These are phyloP conservation scores for Stenchaetothrips biformis DNA, from an alignment of 2,888 invertebrate genomes.

Conservation along the genomic window DNA sequence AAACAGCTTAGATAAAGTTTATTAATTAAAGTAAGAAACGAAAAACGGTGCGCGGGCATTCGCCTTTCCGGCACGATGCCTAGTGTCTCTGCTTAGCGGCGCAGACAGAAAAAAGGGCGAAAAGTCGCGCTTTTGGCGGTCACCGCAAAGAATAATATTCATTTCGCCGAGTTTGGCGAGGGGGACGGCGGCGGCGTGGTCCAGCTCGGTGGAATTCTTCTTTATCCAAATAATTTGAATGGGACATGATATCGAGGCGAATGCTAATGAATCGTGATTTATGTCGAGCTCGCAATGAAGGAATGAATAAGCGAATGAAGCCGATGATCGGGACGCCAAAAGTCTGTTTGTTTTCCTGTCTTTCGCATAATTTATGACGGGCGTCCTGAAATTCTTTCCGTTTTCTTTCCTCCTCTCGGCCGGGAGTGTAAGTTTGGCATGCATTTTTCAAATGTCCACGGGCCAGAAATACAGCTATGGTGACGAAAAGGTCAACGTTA, in stretches of 20 bases:
- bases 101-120: background rate
- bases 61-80: too few relatives aligned
- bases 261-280: constrained; percentile 21
- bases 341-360: constrained; percentile 16
- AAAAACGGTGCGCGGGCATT: too few relatives aligned
- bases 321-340: constrained; percentile 7
- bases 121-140: background rate
- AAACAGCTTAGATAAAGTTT: too few relatives aligned
- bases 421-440: background rate
- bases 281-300: constrained; percentile 1
- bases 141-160: constrained; percentile 2
- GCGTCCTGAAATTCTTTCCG: background rate
- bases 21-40: too few relatives aligned
- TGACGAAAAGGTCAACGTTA: too few relatives aligned
- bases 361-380: constrained; percentile 18
- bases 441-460: background rate
- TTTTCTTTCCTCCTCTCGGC: background rate
- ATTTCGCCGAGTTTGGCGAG: background rate
- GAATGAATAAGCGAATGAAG: constrained; percentile 17
- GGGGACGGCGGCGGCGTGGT: background rate
- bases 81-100: background rate
- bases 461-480: too few relatives aligned
- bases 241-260: constrained; percentile 17
- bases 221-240: constrained; percentile 17
- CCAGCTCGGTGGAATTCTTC: background rate